Base-by-base conservation (phyloP, 2,113 vertebrate species). In the Anarhynchus alexandrinus region DNA sequence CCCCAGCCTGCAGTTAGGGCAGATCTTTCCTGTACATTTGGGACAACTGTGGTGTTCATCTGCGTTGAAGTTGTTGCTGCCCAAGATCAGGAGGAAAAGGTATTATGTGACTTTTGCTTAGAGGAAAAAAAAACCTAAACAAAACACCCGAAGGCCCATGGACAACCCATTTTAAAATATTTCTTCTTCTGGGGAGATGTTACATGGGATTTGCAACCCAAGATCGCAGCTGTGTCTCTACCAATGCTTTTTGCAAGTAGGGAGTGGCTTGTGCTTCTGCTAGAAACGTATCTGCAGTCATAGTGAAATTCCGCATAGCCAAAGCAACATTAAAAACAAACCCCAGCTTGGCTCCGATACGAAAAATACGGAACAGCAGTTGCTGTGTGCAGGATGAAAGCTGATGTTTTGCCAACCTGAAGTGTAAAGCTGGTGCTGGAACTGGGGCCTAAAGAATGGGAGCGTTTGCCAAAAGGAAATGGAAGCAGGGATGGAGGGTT, bases 341-440 rank as follows among this genome's bases (percentile, higher is more conserved):
- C 80, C 84, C 88, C 87, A 62, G 30, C 78, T 93, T 96, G 90
- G 87, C 96, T 94, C 72, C 0, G 3, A 12, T 34, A n/a, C 0
- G 84, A 78, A 95, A 93, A 97, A 93, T 79, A 96, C n/a, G 4
- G 94, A 96, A 94, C 88, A 92, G 92, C 95, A 93, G 90, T 97
- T 94, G 97, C 97, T 95, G 91, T 93, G 91, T 95, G 94, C 92
- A 90, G 92, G 93, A 86, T 87, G 82, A 76, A 93, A 95, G 82
- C 95, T 96, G 96, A 94, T 85, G 94, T 96, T 96, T 97, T 97
- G 96, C 97, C 96, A 97, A 72, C 90, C 93, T 94, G 95, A 97
- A 97, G 96, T 96, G 97, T 97, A 96, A 97, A 97, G 95, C 96
- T 95, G 86, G 66, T 96, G 96, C 92, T 96, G 96, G 96, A 97